These are phyloP conservation scores for Zygaena filipendulae DNA, from an alignment of 2,888 invertebrate genomes.

Conservation along the genomic window DNA sequence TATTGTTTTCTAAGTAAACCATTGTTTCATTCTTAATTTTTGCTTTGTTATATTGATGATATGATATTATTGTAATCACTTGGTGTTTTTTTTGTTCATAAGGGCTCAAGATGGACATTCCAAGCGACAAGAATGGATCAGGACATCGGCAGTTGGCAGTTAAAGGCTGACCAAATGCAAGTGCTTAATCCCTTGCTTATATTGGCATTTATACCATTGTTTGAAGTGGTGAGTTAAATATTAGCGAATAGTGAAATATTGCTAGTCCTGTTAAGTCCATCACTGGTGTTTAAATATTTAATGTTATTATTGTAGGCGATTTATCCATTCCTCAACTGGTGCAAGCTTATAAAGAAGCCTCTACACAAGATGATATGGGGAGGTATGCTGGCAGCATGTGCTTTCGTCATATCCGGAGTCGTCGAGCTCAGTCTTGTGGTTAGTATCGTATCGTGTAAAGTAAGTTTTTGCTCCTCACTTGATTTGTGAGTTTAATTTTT, in stretches of 20 bases:
- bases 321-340: conserved; percentile 81
- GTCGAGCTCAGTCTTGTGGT: conserved; percentile 83
- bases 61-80: not conserved
- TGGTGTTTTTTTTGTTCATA: conserved; percentile 4
- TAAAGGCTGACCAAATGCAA: conserved; percentile 96
- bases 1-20: no score
- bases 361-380: conserved; percentile 90
- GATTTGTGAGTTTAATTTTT: no score
- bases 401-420: conserved; percentile 91
- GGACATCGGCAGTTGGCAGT: conserved; percentile 74
- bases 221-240: conserved; percentile 72
- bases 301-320: conserved; percentile 70
- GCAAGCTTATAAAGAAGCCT: conserved; percentile 77
- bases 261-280: no score
- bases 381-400: conserved; percentile 83
- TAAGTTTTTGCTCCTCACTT: no score
- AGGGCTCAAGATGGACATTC: conserved; percentile 93
- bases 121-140: conserved; percentile 93
- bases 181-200: conserved; percentile 90
- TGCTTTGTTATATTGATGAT: not conserved
- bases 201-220: conserved; percentile 85
- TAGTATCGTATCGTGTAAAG: no score
- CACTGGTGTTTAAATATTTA: no score
- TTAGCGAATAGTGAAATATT: no score
- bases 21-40: conserved; percentile 2